phyloP scores from a whole-genome alignment of 2,797 vertebrate genomes.

The Arctocebus calabarensis region DNA sequence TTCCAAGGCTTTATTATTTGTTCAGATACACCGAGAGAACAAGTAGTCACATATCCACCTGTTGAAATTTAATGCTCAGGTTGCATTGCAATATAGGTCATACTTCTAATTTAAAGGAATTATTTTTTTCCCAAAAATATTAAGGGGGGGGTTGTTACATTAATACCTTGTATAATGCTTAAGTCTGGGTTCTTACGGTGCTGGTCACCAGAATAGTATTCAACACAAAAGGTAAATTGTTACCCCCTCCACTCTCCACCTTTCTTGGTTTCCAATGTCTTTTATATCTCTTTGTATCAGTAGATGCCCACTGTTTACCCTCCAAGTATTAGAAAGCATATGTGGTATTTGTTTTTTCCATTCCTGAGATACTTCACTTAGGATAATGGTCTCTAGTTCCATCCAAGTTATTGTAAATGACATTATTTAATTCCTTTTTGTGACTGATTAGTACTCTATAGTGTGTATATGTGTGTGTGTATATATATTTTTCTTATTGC shows the following conservation, averaged over 20 bases:
- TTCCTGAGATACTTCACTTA: not conserved
- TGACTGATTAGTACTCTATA: not conserved
- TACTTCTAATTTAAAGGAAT: conserved; percentile 18
- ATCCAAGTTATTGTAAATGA: not conserved
- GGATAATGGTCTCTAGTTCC: not conserved
- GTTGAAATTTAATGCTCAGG: conserved; percentile 9
- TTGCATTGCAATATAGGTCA: not conserved
- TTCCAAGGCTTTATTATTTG: not conserved
- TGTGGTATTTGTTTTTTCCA: not conserved
- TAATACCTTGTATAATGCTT: not conserved
- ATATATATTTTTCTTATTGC: not conserved
- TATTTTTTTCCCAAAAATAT: not conserved
- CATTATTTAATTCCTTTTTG: not conserved
- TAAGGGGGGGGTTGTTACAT: not conserved
- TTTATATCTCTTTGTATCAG: not conserved
- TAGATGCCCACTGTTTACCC: not conserved
- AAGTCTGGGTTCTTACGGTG: not conserved
- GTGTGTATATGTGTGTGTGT: no score
- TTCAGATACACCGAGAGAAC: not conserved
- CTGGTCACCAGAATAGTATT: not conserved
- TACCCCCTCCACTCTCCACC: not conserved
- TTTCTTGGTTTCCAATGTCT: not conserved
- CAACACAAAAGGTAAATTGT: not conserved
- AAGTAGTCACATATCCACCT: not conserved
- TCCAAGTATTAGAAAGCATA: not conserved